phyloP scores from a whole-genome alignment of 2,113 vertebrate species.

The Chionis minor region DNA sequence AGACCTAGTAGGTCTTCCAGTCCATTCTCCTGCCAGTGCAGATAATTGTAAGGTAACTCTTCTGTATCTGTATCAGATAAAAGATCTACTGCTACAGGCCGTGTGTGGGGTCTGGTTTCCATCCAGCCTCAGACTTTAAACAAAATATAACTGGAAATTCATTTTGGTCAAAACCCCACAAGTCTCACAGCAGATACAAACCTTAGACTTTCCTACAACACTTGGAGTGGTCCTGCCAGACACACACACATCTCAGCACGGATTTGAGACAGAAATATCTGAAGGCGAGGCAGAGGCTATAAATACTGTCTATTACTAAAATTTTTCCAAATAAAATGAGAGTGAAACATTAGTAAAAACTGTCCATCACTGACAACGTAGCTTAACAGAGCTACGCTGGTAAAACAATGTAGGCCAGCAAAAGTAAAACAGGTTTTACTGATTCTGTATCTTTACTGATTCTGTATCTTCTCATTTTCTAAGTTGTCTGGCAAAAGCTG shows the following conservation, averaged over 20 bases:
- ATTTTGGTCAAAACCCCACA: neutral
- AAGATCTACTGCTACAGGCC: neutral
- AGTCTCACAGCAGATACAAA: neutral
- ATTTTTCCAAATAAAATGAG: conserved; percentile 1
- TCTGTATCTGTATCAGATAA: neutral
- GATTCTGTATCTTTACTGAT: neutral
- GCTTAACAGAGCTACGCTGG: neutral
- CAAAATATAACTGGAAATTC: conserved; percentile 43
- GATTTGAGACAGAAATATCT: neutral
- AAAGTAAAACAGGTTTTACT: neutral
- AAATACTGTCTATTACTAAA: neutral
- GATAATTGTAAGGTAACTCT: neutral
- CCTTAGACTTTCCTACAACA: conserved; percentile 13
- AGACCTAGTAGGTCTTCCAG: neutral
- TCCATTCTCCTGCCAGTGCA: neutral
- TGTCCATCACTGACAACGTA: neutral
- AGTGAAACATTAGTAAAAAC: neutral
- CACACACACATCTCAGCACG: neutral
- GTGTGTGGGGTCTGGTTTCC: conserved; percentile 9
- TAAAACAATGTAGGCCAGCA: neutral
- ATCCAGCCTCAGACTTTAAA: conserved; percentile 46
- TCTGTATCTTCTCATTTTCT: neutral
- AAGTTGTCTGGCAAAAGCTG: neutral
- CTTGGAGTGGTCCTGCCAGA: neutral
- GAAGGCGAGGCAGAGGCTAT: neutral